Percentiles rank a stretch among this genome's conserved stretches.
Conservation (phyloP, 2,888 invertebrate species). For the Toxonevra muliebris region DNA sequence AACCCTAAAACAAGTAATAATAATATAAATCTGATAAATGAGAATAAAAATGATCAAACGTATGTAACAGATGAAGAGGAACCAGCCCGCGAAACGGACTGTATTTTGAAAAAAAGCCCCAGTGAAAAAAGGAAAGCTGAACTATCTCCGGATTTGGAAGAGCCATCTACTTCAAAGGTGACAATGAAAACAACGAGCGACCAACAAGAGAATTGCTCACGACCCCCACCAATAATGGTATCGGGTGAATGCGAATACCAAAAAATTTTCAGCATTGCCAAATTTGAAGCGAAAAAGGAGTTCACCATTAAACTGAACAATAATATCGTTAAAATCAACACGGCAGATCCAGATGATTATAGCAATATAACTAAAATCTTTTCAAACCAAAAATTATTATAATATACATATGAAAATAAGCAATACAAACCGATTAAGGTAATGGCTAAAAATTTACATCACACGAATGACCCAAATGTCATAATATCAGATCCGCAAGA, state of each 20-base stretch:
- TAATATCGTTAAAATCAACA: slow-evolving; percentile 10
- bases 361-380: slow-evolving; percentile 18
- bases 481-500: slow-evolving; percentile 21
- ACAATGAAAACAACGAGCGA: too few species aligned
- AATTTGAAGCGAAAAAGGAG: background rate
- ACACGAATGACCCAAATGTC: slow-evolving; percentile 7
- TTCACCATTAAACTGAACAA: slow-evolving; percentile 10
- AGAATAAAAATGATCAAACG: too few species aligned
- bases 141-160: too few species aligned
- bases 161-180: too few species aligned
- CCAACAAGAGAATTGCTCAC: background rate
- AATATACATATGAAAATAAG: slow-evolving; percentile 24
- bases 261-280: background rate
- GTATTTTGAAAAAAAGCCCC: too few species aligned
- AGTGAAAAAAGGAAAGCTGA: too few species aligned
- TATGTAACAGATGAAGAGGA: too few species aligned
- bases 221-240: slow-evolving; percentile 19
- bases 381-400: background rate
- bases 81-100: too few species aligned
- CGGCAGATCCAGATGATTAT: background rate
- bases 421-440: slow-evolving; percentile 21
- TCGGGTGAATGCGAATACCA: background rate
- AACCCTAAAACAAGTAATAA: too few species aligned
- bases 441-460: slow-evolving; percentile 23
- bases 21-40: too few species aligned